phyloP scores from a whole-genome alignment of 2,113 vertebrate species.

The Hystrix brachyura region DNA sequence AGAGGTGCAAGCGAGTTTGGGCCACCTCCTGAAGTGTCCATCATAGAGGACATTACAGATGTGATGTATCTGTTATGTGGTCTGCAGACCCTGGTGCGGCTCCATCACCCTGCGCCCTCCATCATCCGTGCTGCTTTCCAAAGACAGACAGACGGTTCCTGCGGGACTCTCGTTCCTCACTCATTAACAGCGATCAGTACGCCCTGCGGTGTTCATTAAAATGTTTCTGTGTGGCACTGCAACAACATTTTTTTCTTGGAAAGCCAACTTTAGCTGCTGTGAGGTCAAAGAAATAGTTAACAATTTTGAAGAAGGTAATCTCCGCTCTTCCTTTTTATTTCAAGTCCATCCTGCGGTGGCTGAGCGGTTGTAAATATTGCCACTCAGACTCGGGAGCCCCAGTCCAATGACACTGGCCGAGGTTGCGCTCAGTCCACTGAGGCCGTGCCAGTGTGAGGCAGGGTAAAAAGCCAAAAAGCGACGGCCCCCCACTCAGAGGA shows the following conservation, averaged over 20 bases:
- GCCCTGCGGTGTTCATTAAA: conserved; percentile 88
- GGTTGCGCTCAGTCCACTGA: conserved; percentile 75
- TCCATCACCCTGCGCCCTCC: conserved; percentile 77
- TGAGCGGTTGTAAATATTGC: conserved; percentile 66
- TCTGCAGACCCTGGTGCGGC: conserved; percentile 51
- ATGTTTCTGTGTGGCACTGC: conserved; percentile 80
- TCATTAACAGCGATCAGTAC: conserved; percentile 87
- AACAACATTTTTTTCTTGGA: conserved; percentile 79
- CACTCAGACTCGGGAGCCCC: conserved; percentile 18
- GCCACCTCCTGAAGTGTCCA: conserved; percentile 66
- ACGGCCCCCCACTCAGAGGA: conserved; percentile 87
- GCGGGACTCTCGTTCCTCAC: conserved; percentile 79
- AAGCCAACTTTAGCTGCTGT: conserved; percentile 72
- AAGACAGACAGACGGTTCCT: conserved; percentile 85
- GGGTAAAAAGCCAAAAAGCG: conserved; percentile 86
- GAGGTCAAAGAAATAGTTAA: conserved; percentile 85
- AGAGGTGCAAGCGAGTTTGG: conserved; percentile 57
- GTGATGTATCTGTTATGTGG: conserved; percentile 78
- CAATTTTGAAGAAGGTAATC: conserved; percentile 76
- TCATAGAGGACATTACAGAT: conserved; percentile 67
- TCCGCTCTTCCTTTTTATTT: conserved; percentile 71
- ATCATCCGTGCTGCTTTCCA: conserved; percentile 83
- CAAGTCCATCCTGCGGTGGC: conserved; percentile 56
- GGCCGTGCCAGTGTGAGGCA: conserved; percentile 64
- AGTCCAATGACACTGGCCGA: conserved; percentile 82